A percentile compares a stretch with the other conserved stretches of the same genome.
These are phyloP conservation scores for Herpailurus yagouaroundi DNA, from an alignment of 2,113 vertebrate species.

Conservation along the genomic window DNA sequence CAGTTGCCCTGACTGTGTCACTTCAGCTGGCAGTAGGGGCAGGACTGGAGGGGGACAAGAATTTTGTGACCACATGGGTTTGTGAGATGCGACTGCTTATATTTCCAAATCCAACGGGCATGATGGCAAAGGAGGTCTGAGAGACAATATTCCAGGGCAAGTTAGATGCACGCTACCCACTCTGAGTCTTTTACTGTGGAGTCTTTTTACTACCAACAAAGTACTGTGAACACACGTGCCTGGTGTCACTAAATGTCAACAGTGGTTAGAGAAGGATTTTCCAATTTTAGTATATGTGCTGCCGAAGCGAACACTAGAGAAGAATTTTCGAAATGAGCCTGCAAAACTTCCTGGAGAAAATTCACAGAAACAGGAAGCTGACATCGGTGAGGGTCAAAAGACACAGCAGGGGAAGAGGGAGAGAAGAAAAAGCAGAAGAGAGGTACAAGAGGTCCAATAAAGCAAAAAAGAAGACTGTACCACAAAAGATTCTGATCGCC, in stretches of 20 bases:
- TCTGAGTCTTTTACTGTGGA: not conserved
- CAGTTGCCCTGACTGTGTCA: not conserved
- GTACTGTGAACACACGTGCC: slow-evolving; percentile 99
- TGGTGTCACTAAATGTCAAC: slow-evolving; percentile 96
- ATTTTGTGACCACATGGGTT: not conserved
- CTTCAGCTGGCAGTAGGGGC: not conserved
- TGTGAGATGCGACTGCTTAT: not conserved
- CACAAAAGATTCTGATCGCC: slow-evolving; percentile 98
- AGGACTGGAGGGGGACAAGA: not conserved
- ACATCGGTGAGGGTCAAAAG: slow-evolving; percentile 90
- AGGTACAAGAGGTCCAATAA: slow-evolving; percentile 98
- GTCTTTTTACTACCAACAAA: slow-evolving; percentile 63
- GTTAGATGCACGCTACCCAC: not conserved
- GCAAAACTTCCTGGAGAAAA: slow-evolving; percentile 95
- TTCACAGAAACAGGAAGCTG: slow-evolving; percentile 92
- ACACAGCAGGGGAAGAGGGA: slow-evolving; percentile 92
- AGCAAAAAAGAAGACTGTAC: slow-evolving; percentile 98
- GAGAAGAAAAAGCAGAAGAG: slow-evolving; percentile 99
- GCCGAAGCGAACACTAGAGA: slow-evolving; percentile 86
- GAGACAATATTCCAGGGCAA: not conserved
- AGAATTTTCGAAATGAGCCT: slow-evolving; percentile 98
- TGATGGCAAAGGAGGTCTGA: not conserved
- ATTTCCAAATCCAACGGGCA: not conserved
- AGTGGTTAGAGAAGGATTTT: slow-evolving; percentile 99
- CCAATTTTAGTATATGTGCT: slow-evolving; percentile 80